Evolutionary conservation across 1,140 invertebrate genomes (phyloP), one percentile per base, ranked within the genome.

Genomic region (Myzus persicae): DNA sequence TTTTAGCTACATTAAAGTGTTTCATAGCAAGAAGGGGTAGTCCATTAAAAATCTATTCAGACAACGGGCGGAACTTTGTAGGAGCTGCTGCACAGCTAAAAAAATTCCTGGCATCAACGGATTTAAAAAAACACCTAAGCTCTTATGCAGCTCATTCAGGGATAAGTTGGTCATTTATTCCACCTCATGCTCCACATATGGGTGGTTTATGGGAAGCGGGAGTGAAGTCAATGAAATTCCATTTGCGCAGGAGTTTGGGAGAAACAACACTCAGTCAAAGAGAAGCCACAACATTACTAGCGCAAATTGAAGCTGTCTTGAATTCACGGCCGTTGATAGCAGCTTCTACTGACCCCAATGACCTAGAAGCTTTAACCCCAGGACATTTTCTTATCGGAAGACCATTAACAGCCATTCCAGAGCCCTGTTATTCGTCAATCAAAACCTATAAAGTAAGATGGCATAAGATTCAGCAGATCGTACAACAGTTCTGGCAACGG

Each of bases 171-270:
- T 82, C 94, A 46, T 95, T 95, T 91, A 95, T 90, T 81, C 94
- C 94, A 36, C 94, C 95, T 14, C 6, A 38, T 84, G 93, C 94
- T 26, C 94, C 94, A 14, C 94, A 95, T 88, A 94, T 94, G 59
- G 94, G 94, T 40, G 94, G 95, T n/a, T 59, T 94, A 67, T 95
- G 94, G 94, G n/a, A n/a, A n/a, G n/a, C n/a, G n/a, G n/a, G n/a
- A n/a, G n/a, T n/a, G 0, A 94, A 95, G 82, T 94, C 94, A 5
- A 93, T 94, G 7, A 94, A 95, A 93, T 92, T 94, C 44, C 94
- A 94, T 85, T 59, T 95, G 18, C 67, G 59, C 24, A 67, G 93
- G 2, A 89, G 94, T 18, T 51, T 94, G 6, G 94, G 94, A 26
- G 76, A 94, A 38, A 46, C 40, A 6, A 54, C 24, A 20, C 24